phyloP scores from a whole-genome alignment of 2,797 vertebrate genomes.

The Xenops minutus region DNA sequence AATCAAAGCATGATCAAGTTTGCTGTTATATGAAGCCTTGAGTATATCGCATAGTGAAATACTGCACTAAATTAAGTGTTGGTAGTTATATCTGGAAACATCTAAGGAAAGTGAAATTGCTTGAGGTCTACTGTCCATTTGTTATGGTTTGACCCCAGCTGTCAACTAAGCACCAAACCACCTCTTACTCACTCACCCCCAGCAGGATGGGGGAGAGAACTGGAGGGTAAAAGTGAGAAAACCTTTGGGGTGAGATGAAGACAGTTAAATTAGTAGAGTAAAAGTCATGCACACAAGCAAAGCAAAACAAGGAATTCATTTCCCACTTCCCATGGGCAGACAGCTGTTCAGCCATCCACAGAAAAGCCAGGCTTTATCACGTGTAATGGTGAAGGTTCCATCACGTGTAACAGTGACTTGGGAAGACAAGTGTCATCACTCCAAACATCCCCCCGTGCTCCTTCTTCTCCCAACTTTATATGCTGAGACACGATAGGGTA shows the following conservation, averaged over 20 bases:
- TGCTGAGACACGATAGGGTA: background rate
- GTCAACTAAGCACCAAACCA: background rate
- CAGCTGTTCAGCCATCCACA: background rate
- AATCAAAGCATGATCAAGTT: background rate
- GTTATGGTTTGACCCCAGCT: background rate
- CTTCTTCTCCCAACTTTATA: background rate
- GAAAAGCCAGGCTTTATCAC: background rate
- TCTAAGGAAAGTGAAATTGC: background rate
- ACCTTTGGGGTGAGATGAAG: background rate
- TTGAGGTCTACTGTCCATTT: background rate
- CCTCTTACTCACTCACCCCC: background rate
- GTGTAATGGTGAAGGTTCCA: fast-evolving
- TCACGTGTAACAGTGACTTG: fast-evolving
- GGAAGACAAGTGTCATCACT: background rate
- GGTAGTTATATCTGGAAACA: background rate
- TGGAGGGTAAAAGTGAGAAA: background rate
- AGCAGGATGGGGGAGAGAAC: background rate
- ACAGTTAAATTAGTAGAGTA: background rate
- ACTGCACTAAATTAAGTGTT: background rate
- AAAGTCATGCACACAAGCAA: background rate
- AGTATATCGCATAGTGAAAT: background rate
- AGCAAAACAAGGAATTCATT: background rate
- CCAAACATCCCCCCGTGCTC: background rate
- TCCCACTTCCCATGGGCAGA: background rate
- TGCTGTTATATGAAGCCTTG: background rate